These are phyloP conservation scores for Nicator chloris DNA, from an alignment of 2,113 vertebrate genomes.

Conservation along the genomic window DNA sequence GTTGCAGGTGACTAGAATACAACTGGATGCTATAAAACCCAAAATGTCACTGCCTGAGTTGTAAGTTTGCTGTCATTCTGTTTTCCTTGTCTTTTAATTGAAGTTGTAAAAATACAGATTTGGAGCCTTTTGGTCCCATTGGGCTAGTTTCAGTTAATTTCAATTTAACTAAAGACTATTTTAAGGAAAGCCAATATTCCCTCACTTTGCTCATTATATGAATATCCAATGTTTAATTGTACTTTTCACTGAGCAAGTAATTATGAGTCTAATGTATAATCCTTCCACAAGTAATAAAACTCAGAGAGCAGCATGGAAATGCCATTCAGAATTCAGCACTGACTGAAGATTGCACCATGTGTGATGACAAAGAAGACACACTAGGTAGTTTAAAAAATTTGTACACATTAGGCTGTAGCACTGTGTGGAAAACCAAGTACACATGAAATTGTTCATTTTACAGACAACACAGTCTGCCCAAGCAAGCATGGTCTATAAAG, in stretches of 20 bases:
- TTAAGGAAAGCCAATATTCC: constrained; percentile 35
- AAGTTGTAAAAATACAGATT: constrained; percentile 57
- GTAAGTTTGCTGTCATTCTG: constrained; percentile 1
- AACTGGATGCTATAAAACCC: not conserved
- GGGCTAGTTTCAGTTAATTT: constrained; percentile 54
- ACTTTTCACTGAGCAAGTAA: constrained; percentile 28
- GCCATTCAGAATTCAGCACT: not conserved
- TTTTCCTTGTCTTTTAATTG: constrained; percentile 43
- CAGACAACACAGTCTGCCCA: not conserved
- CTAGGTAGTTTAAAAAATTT: not conserved
- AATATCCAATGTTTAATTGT: not conserved
- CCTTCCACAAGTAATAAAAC: constrained; percentile 3
- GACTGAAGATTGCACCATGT: not conserved
- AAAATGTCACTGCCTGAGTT: constrained; percentile 1
- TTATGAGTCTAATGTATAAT: not conserved
- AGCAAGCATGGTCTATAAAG: not conserved
- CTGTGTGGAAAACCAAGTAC: not conserved
- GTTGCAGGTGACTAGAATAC: not conserved
- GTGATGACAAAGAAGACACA: not conserved
- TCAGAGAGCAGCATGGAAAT: not conserved
- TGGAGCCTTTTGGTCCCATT: not conserved
- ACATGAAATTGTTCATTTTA: not conserved
- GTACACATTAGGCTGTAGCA: not conserved
- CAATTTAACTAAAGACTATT: constrained; percentile 39
- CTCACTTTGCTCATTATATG: constrained; percentile 3